These are phyloP conservation scores for Cydia fagiglandana DNA, from an alignment of 1,140 invertebrate genomes.

Conservation along the genomic window DNA sequence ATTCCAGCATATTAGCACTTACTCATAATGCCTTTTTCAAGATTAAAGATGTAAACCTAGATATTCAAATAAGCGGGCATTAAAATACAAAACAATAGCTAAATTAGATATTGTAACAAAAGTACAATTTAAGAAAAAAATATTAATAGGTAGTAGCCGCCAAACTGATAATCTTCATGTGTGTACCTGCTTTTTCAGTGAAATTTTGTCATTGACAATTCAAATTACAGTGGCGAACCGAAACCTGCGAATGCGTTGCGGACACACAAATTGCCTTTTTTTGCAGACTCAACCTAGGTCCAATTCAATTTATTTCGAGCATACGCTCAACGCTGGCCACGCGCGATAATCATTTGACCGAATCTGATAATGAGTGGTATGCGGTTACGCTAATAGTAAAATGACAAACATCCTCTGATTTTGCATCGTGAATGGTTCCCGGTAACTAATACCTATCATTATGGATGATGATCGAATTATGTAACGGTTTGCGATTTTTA, in stretches of 20 bases:
- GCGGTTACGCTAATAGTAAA: constrained; percentile 42
- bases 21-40: no score
- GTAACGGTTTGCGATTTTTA: constrained; percentile 8
- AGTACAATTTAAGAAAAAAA: no score
- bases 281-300: background rate
- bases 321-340: background rate
- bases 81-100: no score
- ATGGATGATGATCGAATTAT: constrained; percentile 24
- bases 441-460: constrained; percentile 32
- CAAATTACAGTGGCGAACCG: background rate
- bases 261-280: background rate
- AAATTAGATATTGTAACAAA: no score
- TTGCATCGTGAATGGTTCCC: constrained; percentile 10
- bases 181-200: background rate
- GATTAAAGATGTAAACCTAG: no score
- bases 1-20: no score
- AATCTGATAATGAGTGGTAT: constrained; percentile 45
- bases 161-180: no score
- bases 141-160: no score
- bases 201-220: background rate
- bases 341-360: constrained; percentile 25
- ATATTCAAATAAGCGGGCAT: no score
- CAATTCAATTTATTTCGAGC: constrained; percentile 18
- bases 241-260: background rate
- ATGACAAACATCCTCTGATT: constrained; percentile 43